These are phyloP conservation scores for Carterocephalus palaemon DNA, from an alignment of 2,888 invertebrate genomes.

Conservation along the genomic window DNA sequence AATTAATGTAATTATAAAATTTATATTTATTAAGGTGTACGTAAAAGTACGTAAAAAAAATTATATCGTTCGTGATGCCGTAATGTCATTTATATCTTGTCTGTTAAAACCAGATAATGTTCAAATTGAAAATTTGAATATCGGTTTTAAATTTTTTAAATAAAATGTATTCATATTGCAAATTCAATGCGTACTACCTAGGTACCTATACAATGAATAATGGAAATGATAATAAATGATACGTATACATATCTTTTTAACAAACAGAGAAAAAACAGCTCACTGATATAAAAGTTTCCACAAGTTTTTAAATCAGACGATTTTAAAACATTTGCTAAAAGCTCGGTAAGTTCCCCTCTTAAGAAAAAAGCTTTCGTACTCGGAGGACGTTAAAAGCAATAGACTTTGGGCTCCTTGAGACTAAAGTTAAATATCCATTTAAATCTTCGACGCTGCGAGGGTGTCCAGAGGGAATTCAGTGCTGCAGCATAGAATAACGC, in stretches of 20 bases:
- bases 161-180: too few species aligned
- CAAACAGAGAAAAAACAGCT: constrained; percentile 28
- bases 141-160: too few species aligned
- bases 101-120: too few species aligned
- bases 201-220: too few species aligned
- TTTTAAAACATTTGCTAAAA: constrained; percentile 72
- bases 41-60: too few species aligned
- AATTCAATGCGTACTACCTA: too few species aligned
- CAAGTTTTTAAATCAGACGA: constrained; percentile 53
- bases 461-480: constrained; percentile 53
- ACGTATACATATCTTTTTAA: too few species aligned
- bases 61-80: too few species aligned
- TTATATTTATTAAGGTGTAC: too few species aligned
- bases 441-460: constrained; percentile 66
- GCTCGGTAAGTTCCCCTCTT: constrained; percentile 58
- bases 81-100: too few species aligned
- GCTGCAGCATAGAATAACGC: constrained; percentile 57
- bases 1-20: not conserved
- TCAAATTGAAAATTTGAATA: too few species aligned
- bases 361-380: constrained; percentile 50
- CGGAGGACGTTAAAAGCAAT: constrained; percentile 60
- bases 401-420: constrained; percentile 73
- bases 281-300: constrained; percentile 35
- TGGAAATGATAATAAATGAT: too few species aligned
- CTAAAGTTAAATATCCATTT: constrained; percentile 78